These are phyloP conservation scores for Seladonia tumulorum DNA, from an alignment of 2,888 invertebrate species.

Conservation along the genomic window DNA sequence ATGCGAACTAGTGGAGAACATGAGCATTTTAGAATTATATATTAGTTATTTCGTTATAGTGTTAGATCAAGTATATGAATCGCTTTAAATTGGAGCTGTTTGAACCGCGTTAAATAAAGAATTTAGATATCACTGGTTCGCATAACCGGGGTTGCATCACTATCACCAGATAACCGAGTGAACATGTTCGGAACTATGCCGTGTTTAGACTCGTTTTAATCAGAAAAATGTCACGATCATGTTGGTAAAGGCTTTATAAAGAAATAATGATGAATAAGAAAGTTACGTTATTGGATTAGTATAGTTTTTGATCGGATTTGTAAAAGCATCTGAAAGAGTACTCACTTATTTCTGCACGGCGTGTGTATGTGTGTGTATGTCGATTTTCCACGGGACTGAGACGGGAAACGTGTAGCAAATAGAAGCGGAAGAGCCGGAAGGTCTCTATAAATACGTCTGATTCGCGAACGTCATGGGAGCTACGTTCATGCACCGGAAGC, in stretches of 20 bases:
- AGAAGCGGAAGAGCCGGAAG: constrained; percentile 38
- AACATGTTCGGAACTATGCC: neutral
- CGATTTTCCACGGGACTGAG: constrained; percentile 31
- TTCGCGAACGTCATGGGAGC: constrained; percentile 51
- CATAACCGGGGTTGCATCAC: neutral
- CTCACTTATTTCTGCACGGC: neutral
- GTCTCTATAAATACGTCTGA: constrained; percentile 62
- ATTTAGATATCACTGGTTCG: neutral
- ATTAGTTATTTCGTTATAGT: neutral
- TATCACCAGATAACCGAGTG: neutral
- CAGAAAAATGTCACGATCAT: neutral
- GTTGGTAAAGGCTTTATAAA: neutral
- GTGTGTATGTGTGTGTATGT: neutral
- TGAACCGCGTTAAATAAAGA: neutral
- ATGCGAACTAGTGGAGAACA: neutral
- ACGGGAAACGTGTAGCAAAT: constrained; percentile 36
- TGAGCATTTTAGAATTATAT: neutral
- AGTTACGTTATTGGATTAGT: neutral
- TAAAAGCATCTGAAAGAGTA: neutral
- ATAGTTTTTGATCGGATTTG: too few species aligned
- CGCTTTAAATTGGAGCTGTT: neutral
- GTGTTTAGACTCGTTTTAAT: neutral
- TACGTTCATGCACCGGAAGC: constrained; percentile 43
- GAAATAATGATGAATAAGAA: neutral
- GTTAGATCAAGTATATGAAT: neutral